These are phyloP conservation scores for Panorpa germanica DNA, from an alignment of 2,888 invertebrate species.

Conservation along the genomic window DNA sequence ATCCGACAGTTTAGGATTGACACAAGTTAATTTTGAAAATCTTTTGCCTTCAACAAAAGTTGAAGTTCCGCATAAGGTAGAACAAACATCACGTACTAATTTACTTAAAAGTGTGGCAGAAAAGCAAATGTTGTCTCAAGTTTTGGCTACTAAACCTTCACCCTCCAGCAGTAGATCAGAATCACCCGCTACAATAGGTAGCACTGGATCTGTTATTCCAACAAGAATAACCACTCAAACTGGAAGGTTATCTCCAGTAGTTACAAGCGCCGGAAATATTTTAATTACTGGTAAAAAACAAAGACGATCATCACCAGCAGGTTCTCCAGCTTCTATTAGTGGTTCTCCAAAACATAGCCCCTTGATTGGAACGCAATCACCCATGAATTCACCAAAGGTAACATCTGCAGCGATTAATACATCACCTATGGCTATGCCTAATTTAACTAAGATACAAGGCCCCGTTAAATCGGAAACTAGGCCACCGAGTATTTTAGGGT, in stretches of 20 bases:
- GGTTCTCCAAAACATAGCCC: not conserved
- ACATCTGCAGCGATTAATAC: slow-evolving; percentile 7
- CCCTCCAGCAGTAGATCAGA: not conserved
- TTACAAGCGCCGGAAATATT: slow-evolving; percentile 1
- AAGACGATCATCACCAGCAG: no score
- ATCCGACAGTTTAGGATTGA: slow-evolving; percentile 24
- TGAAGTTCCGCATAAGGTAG: slow-evolving; percentile 24
- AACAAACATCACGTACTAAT: no score
- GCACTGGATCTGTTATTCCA: no score
- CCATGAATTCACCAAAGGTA: slow-evolving; percentile 14
- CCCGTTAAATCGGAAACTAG: no score
- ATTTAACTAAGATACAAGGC: slow-evolving; percentile 17
- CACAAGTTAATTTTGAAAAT: slow-evolving; percentile 31
- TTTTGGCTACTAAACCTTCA: no score
- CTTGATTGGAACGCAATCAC: no score
- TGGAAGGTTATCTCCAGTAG: not conserved
- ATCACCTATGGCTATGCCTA: slow-evolving; percentile 20
- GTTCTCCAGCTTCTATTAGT: no score
- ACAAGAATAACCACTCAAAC: not conserved
- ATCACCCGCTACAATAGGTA: not conserved
- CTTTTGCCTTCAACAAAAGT: slow-evolving; percentile 30
- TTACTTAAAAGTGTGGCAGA: no score
- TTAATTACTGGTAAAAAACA: no score
- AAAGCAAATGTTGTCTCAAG: no score
- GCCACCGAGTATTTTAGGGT: slow-evolving; percentile 7